Base-by-base conservation (phyloP, 1,140 invertebrate species). In the Ips nitidus region DNA sequence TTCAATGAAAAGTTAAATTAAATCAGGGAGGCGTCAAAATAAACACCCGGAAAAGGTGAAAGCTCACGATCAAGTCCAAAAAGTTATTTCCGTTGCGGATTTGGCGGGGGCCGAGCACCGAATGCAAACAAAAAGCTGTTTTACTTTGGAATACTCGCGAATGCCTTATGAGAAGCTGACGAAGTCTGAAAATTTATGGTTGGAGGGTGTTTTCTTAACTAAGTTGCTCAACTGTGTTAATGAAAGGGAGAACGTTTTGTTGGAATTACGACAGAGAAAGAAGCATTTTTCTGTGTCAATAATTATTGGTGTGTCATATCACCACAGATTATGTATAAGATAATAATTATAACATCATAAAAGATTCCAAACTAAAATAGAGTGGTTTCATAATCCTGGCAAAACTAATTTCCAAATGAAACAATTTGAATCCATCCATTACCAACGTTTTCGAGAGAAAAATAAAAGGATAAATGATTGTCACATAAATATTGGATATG, bases 401-500 rank as follows among this genome's bases (percentile, higher is more conserved):
- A n/a, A 22, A 22, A 22, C 22, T 22, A 22, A 50, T 50, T 50
- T 8, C 7, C 45, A 8, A 50, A 50, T 50, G 45, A 50, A 56
- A n/a, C n/a, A n/a, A n/a, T 36, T 37, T 56, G 7, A 56, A 56
- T 7, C n/a, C 22, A 38, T 3, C 53, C 53, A 56, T 56, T 56
- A 56, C 38, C 7, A 36, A 36, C n/a, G n/a, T 56, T 56, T 50
- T 50, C 45, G 7, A 50, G 57, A 39, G 36, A 47, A 41, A 62
- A 59, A 58, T 37, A 68, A 71, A 63, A 69, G 66, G 64, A 67
- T 62, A 64, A 69, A 71, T 52, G 42, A 42, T 63, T 52, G 66
- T 58, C 65, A 68, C 65, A 71, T 71, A 71, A 71, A 71, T 71
- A 71, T 71, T 66, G 65, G 66, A 71, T 66, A 71, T 67, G 70